Evolutionary conservation across 2,888 invertebrate genomes (phyloP).

Genomic region (Caenorhabditis japonica): DNA sequence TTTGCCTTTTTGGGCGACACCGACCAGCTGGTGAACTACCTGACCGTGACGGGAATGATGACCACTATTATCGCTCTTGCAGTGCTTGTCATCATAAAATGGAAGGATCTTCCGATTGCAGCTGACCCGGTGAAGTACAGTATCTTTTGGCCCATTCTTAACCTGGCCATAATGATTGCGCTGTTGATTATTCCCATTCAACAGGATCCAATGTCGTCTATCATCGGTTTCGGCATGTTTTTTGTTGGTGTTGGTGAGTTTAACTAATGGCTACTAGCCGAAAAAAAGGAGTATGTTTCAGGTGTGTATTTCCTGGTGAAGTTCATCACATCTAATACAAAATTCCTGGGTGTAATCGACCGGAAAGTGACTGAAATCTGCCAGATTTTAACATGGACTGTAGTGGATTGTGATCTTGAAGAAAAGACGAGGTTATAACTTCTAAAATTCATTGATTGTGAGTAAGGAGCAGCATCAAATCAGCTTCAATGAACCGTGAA

Average conservation of each 20-base stretch:
- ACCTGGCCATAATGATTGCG: conserved; percentile 54
- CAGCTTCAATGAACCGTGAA: conserved; percentile 38
- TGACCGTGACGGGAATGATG: conserved; percentile 57
- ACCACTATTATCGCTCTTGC: conserved; percentile 51
- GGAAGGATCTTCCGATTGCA: conserved; percentile 56
- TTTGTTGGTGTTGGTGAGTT: conserved; percentile 54
- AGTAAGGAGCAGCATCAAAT: background rate
- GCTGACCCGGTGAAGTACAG: conserved; percentile 55
- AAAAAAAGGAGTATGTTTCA: too few species aligned
- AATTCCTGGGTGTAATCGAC: conserved; percentile 31
- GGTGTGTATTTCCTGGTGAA: conserved; percentile 52
- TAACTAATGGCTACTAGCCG: too few species aligned
- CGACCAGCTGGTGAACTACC: conserved; percentile 59
- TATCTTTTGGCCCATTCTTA: conserved; percentile 58
- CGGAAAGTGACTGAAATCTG: conserved; percentile 45
- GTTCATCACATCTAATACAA: conserved; percentile 27
- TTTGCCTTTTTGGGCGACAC: conserved; percentile 63
- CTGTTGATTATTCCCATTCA: conserved; percentile 58
- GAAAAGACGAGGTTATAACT: conserved; percentile 30
- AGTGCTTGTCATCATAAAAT: conserved; percentile 60
- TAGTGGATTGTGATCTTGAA: conserved; percentile 49
- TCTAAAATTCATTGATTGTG: background rate
- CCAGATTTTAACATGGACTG: conserved; percentile 59
- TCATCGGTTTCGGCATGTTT: conserved; percentile 59
- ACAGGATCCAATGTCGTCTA: conserved; percentile 54